Conservation (phyloP, 2,113 vertebrate species). For the Patagioenas fasciata region DNA sequence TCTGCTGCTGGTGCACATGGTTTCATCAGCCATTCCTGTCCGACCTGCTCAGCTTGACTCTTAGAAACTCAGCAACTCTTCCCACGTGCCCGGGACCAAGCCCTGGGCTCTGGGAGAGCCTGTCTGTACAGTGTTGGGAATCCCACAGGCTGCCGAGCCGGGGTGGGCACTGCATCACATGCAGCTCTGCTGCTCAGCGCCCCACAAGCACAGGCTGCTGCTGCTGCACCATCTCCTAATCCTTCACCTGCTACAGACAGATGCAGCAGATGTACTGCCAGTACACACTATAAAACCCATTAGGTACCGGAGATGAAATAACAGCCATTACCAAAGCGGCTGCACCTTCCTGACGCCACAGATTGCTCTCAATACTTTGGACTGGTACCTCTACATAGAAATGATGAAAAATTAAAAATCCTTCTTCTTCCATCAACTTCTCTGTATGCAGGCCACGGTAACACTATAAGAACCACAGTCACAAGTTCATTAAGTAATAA, state of each 20-base stretch:
- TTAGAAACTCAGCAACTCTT: no score
- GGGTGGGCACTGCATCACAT: accelerated
- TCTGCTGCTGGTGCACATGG: neutral
- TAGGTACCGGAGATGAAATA: neutral
- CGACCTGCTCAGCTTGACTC: no score
- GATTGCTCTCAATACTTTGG: neutral
- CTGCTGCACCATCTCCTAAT: neutral
- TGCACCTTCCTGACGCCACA: neutral
- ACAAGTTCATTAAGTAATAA: neutral
- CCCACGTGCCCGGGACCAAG: no score
- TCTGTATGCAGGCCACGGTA: neutral
- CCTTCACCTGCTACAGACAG: neutral
- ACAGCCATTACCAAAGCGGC: neutral
- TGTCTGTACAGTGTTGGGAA: no score
- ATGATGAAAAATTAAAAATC: neutral
- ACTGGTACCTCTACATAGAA: neutral
- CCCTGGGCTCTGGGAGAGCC: no score
- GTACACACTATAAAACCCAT: neutral
- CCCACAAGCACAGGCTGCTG: neutral
- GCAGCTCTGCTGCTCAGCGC: neutral
- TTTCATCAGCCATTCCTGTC: neutral
- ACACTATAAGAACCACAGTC: neutral
- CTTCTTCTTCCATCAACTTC: neutral
- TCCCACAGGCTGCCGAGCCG: neutral
- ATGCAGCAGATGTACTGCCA: neutral